Percentiles rank a stretch among this genome's conserved stretches.
These are phyloP conservation scores for Microctenopoma steveboyesi DNA, from an alignment of 2,797 vertebrate genomes.

Conservation along the genomic window DNA sequence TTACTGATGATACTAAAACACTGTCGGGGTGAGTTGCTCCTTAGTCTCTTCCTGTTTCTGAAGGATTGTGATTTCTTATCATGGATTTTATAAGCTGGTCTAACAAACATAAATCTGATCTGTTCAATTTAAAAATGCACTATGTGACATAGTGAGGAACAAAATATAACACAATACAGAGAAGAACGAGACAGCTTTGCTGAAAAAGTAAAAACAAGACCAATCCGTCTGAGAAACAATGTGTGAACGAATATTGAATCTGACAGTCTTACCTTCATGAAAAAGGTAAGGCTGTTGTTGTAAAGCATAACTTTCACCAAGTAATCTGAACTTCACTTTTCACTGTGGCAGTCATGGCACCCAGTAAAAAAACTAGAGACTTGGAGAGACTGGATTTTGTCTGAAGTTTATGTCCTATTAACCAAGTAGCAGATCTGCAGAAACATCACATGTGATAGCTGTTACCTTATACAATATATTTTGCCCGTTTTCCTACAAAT, in stretches of 20 bases:
- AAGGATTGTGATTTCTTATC: background rate
- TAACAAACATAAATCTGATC: background rate
- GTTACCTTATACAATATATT: too few species aligned
- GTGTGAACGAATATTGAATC: background rate
- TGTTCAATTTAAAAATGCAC: background rate
- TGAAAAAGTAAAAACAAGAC: background rate
- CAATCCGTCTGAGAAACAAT: too few species aligned
- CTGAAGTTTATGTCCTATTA: too few species aligned
- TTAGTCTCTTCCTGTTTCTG: slow-evolving; percentile 13
- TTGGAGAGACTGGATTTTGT: too few species aligned
- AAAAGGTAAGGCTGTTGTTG: background rate
- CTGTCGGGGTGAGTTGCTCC: slow-evolving; percentile 11
- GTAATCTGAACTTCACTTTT: background rate
- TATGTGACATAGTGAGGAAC: background rate
- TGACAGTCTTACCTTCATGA: background rate
- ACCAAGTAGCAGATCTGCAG: too few species aligned
- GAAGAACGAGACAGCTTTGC: background rate
- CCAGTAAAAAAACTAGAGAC: too few species aligned
- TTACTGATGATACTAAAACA: slow-evolving; percentile 14
- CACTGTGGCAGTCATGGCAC: background rate
- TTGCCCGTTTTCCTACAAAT: background rate
- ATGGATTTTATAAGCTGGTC: background rate
- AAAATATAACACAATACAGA: too few species aligned
- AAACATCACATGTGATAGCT: too few species aligned
- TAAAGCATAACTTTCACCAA: background rate